Evolutionary conservation across 2,113 vertebrate species (phyloP).

Genomic region (Echinops telfairi): DNA sequence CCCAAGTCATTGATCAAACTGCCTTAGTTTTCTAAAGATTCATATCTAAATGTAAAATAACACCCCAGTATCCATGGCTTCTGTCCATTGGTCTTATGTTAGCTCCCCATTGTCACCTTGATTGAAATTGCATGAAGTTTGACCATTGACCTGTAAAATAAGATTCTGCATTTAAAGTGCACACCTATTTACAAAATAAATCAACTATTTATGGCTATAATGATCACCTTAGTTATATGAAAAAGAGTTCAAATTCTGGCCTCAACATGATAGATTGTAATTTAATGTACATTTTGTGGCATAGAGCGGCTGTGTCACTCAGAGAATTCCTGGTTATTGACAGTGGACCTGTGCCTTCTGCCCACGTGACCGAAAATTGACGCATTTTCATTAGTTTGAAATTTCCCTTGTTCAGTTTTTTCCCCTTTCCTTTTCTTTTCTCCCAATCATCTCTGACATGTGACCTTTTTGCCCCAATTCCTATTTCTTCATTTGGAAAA

Average conservation of each 20-base stretch:
- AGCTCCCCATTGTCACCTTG: conserved; percentile 41
- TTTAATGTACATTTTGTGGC: conserved; percentile 54
- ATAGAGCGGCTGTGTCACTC: neutral
- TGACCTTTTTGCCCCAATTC: conserved; percentile 7
- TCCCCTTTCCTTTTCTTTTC: neutral
- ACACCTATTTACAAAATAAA: conserved; percentile 43
- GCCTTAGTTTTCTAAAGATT: conserved; percentile 46
- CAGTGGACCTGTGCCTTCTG: conserved; percentile 23
- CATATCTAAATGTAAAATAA: conserved; percentile 64
- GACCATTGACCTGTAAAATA: conserved; percentile 76
- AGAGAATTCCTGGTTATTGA: conserved; percentile 42
- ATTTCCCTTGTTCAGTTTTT: neutral
- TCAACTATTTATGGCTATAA: conserved; percentile 37
- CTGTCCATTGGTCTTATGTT: conserved; percentile 38
- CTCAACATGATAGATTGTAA: conserved; percentile 52
- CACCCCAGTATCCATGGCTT: neutral
- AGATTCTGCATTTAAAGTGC: conserved; percentile 69
- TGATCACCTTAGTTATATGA: conserved; percentile 19
- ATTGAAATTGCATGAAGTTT: conserved; percentile 72
- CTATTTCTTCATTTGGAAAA: conserved; percentile 50
- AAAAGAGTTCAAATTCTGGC: neutral
- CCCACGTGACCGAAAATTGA: conserved; percentile 55
- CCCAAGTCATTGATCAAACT: conserved; percentile 11
- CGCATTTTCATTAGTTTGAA: conserved; percentile 47
- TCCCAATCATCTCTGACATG: neutral